Base-by-base conservation (phyloP, 1,140 invertebrate genomes). In the Tetranychus urticae region DNA sequence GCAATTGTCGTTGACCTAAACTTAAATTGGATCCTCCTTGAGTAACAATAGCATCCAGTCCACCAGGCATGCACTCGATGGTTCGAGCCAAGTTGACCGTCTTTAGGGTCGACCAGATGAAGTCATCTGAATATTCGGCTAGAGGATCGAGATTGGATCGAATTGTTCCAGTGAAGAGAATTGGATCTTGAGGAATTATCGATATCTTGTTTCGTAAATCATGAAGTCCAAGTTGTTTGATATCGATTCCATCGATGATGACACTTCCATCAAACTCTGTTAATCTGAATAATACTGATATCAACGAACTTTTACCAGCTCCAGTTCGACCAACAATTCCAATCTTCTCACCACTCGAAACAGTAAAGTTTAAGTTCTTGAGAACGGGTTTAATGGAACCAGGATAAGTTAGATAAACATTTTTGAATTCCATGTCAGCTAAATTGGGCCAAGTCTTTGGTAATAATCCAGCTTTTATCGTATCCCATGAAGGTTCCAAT, bases 61-160 rank as follows among this genome's bases (percentile, higher is more conserved):
- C 83, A 56, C 76, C 76, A 7, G 78, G 72, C 58, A 83, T 67
- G 56, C 83, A 80, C 50, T 73, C 69, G 13, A 83, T 75, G 1
- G 76, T 76, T 42, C 82, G 77, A 66, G 83, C 85, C 23, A 86
- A 65, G 68, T 86, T 81, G 14, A 83, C 79, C 64, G 86, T 81
- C 67, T 88, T 85, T 36, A 92, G 73, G 1, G 84, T 85, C 65
- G 69, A 80, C 86, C 67, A 86, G 65, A 70, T 70, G 55, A 81
- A 76, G 7, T 79, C 76, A 67, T 92, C 87, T 42, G 71, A 72
- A 67, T 82, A 82, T 42, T 76, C 63, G 35, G 82, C 76, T 67
- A 89, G 89, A 0, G 88, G 88, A 75, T 92, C 88, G 63, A 93
- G 74, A 72, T 93, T 92, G 68, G 81, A 82, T 34, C 88, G 76